Evolutionary conservation across 2,797 vertebrate genomes (phyloP), one percentile per base, ranked within the genome.

Genomic region (Smutsia gigantea): DNA sequence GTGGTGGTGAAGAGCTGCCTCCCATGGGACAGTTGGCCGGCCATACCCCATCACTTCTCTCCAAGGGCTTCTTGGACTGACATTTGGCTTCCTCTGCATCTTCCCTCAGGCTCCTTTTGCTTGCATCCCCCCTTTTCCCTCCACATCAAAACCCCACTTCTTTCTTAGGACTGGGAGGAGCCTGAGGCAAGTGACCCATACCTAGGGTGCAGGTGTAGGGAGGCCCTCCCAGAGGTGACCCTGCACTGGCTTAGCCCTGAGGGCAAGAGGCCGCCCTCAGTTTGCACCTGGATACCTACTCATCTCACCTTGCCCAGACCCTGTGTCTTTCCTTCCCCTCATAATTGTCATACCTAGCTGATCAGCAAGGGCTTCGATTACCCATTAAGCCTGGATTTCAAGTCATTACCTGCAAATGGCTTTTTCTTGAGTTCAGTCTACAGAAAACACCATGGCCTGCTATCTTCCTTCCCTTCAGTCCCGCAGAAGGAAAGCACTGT

Each of bases 11-110:
- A 27, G 74, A 74, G 63, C 25, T 11, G 7, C 21, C 51, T 74
- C 57, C 23, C 0, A 0, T 0, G 13, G 51, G 66, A 0, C 0
- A 23, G 12, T 7, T 25, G 19, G 7, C 57, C 10, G 5, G 7
- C 31, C 17, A 34, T 39, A 2, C 27, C 7, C 19, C 57, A 4
- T 37, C 13, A 0, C 12, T 13, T 57, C 14, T 17, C 39, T 21
- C 3, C 14, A 2, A 4, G 6, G 4, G 29, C 9, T 4, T n/a
- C 34, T 3, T 51, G 18, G 64, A 17, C 55, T 23, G 42, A 17
- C 4, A 1, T 11, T 17, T 5, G 29, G 25, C 8, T 31, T 39
- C 18, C 55, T 61, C 46, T 1, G 3, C 39, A 0, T 37, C 75
- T 17, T 4, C 31, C 29, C 25, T 34, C 9, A 0, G 57, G 8